Evolutionary conservation across 2,888 invertebrate species (phyloP), one percentile per base, ranked within the genome.

Genomic region (Yponomeuta malinellus): DNA sequence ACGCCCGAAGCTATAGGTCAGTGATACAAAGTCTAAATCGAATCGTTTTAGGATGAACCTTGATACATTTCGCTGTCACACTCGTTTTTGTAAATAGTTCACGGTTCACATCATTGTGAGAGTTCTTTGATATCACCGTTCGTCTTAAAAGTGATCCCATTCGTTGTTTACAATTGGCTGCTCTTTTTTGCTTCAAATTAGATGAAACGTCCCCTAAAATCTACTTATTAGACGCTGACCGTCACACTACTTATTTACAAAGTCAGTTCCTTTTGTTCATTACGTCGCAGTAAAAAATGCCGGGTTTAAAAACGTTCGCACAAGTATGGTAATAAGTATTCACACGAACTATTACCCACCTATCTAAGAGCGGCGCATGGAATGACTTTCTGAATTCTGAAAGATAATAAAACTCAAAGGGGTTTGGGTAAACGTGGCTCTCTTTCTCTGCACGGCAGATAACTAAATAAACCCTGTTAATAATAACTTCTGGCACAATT

Each of bases 1-100:
- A 84, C 84, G 73, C 78, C 81, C 75, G 90, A 90, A 77, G 90
- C 89, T 72, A 85, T 91, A 90, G 91, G 91, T 91, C 87, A 89
- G 90, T 90, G 81, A 72, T 71, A 29, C 12, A 37, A 63, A 71
- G n/a, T 70, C 66, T 63, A 29, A 63, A 70, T 69, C 67, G 31
- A 71, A 33, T 65, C 48, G 31, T 69, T 64, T 66, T 72, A 70
- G 73, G 73, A 74, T 77, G 74, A 74, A 75, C 77, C 74, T 73
- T 74, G 75, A 75, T 73, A 63, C 69, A 71, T 2, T 23, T 68
- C 43, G 9, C 23, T 66, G 23, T 31, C 33, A 29, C 5, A 65
- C 12, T 64, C 8, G 3, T 64, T n/a, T 29, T 65, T 31, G 33
- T 65, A 29, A 65, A 65, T 33, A 65, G 31, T 65, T 9, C 31